Percentiles rank a stretch among this genome's conserved stretches.
Conservation (phyloP, 30 jellyfish, hydroid and myxozoan species). For the Aurelia aurita complex sp. Pacific region DNA sequence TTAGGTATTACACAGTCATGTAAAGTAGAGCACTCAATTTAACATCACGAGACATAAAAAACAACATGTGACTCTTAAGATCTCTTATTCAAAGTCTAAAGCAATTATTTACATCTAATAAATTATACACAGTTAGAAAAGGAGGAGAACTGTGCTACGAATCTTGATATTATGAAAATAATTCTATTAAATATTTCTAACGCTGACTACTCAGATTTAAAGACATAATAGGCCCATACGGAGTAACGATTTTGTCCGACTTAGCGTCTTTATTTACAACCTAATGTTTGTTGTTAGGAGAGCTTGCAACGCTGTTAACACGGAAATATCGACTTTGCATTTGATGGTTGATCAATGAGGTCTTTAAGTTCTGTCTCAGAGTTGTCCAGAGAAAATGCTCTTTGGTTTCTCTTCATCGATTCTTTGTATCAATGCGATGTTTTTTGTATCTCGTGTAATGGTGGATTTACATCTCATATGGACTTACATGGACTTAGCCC, state of each 20-base stretch:
- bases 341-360: no score
- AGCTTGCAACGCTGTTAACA: background rate
- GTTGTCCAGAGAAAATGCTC: no score
- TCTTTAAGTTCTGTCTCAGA: no score
- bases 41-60: constrained; percentile 1
- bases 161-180: constrained; percentile 16
- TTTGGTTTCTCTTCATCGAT: no score
- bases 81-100: constrained; percentile 1
- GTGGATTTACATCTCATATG: no score
- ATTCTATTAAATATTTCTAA: constrained; percentile 13
- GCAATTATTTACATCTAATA: background rate
- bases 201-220: background rate
- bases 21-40: background rate
- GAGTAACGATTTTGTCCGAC: no score
- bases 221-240: constrained; percentile 1
- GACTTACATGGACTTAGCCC: no score
- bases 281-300: background rate
- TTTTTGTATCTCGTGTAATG: no score
- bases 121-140: constrained; percentile 10
- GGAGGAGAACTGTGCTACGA: constrained; percentile 41
- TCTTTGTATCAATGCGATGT: no score
- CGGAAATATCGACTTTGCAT: background rate
- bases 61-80: background rate
- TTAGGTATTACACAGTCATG: constrained; percentile 24
- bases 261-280: no score